phyloP scores from a whole-genome alignment of 2,797 vertebrate genomes.

The Taenioides sp. region DNA sequence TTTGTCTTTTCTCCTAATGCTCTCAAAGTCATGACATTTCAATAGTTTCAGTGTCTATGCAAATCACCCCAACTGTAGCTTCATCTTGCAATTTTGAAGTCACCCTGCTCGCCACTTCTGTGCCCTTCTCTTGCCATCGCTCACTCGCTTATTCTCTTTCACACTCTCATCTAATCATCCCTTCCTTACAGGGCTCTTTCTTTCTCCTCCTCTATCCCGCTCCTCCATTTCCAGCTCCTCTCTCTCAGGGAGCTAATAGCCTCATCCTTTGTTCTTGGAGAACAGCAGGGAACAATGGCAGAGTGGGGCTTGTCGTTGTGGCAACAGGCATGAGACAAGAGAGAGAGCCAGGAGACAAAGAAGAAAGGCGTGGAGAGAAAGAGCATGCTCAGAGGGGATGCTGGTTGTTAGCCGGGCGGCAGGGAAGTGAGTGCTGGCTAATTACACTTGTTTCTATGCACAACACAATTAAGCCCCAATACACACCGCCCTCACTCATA shows the following conservation, averaged over 20 bases:
- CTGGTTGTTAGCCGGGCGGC: conserved; percentile 75
- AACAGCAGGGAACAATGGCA: conserved; percentile 76
- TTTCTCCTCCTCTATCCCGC: conserved; percentile 53
- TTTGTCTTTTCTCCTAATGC: conserved; percentile 45
- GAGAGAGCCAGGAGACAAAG: conserved; percentile 63
- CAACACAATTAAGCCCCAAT: conserved; percentile 76
- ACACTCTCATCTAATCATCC: conserved; percentile 56
- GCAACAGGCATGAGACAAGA: conserved; percentile 72
- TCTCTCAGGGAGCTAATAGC: conserved; percentile 76
- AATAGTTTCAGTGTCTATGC: conserved; percentile 23
- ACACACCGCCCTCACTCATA: conserved; percentile 58
- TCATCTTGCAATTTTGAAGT: conserved; percentile 41
- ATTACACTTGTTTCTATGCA: conserved; percentile 79
- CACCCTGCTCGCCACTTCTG: conserved; percentile 35
- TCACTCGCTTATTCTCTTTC: conserved; percentile 48
- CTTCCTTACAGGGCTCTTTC: conserved; percentile 60
- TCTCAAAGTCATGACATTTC: conserved; percentile 44
- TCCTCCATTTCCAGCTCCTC: conserved; percentile 70
- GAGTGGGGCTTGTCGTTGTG: conserved; percentile 74
- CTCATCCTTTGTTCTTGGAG: conserved; percentile 79
- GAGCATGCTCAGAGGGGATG: conserved; percentile 71
- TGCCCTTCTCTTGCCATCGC: conserved; percentile 32
- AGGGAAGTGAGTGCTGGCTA: conserved; percentile 72
- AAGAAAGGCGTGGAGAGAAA: conserved; percentile 64
- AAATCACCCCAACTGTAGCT: conserved; percentile 41